A percentile compares a stretch with the other conserved stretches of the same genome.
phyloP scores from a whole-genome alignment of 2,113 vertebrate species.

The Stegostoma tigrinum region DNA sequence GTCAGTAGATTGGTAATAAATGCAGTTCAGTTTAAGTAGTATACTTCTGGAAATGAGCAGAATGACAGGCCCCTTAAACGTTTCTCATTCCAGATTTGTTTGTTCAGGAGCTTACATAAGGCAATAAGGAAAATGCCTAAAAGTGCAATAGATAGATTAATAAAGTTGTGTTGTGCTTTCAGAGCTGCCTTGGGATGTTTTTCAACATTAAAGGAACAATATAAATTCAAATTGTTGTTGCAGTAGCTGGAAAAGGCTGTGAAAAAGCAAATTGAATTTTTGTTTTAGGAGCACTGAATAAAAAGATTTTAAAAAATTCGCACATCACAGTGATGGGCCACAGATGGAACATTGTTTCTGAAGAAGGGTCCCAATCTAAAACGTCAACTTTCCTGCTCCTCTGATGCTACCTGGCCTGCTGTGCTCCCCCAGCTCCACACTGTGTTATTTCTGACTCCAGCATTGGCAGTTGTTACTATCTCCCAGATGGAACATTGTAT shows the following conservation, averaged over 20 bases:
- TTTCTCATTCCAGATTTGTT: slow-evolving; percentile 63
- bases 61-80: not conserved
- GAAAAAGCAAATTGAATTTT: not conserved
- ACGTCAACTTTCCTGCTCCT: too few species aligned
- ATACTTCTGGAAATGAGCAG: not conserved
- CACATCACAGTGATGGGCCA: not conserved
- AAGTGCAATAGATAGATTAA: not conserved
- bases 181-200: not conserved
- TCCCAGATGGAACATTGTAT: not conserved
- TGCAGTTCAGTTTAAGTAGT: not conserved
- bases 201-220: not conserved
- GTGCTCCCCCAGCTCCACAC: too few species aligned
- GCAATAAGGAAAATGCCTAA: not conserved
- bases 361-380: too few species aligned
- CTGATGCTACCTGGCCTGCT: too few species aligned
- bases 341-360: not conserved
- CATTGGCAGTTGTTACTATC: too few species aligned
- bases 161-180: not conserved
- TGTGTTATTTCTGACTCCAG: too few species aligned
- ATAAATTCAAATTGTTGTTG: slow-evolving; percentile 16
- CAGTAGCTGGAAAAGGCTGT: not conserved
- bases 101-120: slow-evolving; percentile 79
- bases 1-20: not conserved
- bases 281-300: not conserved
- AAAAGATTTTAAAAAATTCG: not conserved